Conservation (phyloP, 92 coral and sea anemone genomes). For the Pocillopora meandrina region DNA sequence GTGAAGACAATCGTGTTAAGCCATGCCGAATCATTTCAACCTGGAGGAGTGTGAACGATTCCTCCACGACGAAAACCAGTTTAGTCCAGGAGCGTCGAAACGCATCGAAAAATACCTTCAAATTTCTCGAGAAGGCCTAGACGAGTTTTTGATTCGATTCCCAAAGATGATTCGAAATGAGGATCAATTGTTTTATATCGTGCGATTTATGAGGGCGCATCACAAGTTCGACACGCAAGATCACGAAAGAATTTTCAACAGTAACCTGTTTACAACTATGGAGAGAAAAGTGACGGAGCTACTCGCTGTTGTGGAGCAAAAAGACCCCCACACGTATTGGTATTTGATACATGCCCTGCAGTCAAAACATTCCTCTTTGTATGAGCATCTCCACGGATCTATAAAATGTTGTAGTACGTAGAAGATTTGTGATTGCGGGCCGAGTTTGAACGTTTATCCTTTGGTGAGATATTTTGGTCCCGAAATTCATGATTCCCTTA, state of each 20-base stretch:
- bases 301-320: constrained; percentile 23
- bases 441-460: no score
- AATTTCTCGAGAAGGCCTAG: neutral
- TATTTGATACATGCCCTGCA: constrained; percentile 44
- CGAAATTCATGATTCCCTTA: no score
- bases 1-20: no score
- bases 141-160: neutral
- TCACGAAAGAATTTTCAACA: constrained; percentile 45
- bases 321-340: constrained; percentile 50
- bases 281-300: constrained; percentile 38
- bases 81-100: neutral
- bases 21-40: no score
- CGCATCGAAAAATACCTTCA: constrained; percentile 1
- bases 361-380: constrained; percentile 18
- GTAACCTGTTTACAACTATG: constrained; percentile 15
- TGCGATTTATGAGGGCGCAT: constrained; percentile 24
- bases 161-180: neutral
- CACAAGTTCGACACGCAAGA: constrained; percentile 41
- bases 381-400: constrained; percentile 42
- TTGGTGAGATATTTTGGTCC: no score
- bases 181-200: neutral
- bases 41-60: neutral
- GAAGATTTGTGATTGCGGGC: neutral
- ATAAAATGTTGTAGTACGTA: constrained; percentile 55
- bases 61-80: constrained; percentile 8